These are phyloP conservation scores for Lottia gigantea DNA, from an alignment of 2,888 invertebrate species.

Conservation along the genomic window DNA sequence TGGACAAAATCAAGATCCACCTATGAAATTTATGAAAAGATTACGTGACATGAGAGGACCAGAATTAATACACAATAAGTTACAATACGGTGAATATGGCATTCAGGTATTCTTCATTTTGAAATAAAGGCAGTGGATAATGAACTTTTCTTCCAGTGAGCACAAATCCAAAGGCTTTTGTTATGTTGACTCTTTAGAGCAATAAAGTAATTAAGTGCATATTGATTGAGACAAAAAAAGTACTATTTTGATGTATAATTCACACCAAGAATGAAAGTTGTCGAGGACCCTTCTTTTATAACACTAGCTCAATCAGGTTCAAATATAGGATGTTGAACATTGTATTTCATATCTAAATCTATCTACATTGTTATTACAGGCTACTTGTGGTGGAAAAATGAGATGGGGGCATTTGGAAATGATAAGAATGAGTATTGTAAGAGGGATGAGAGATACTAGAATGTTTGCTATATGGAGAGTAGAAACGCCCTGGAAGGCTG, in stretches of 20 bases:
- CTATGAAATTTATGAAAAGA: conserved; percentile 87
- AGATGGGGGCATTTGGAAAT: conserved; percentile 87
- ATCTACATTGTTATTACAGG: conserved; percentile 71
- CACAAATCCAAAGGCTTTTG: too few relatives aligned
- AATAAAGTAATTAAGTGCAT: too few relatives aligned
- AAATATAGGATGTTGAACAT: too few relatives aligned
- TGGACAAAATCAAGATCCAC: conserved; percentile 71
- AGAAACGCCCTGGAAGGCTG: conserved; percentile 94
- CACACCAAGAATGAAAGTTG: too few relatives aligned
- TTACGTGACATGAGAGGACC: conserved; percentile 90
- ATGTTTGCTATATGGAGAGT: conserved; percentile 97
- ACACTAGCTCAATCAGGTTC: too few relatives aligned
- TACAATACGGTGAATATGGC: conserved; percentile 92
- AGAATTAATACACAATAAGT: conserved; percentile 83
- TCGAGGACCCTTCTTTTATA: too few relatives aligned
- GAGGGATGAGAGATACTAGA: conserved; percentile 80
- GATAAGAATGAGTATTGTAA: conserved; percentile 81
- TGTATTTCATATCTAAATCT: too few relatives aligned
- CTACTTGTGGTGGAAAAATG: conserved; percentile 85
- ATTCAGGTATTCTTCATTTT: conserved; percentile 78
- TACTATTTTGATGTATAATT: too few relatives aligned
- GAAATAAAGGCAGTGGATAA: too few relatives aligned
- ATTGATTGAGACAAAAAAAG: too few relatives aligned
- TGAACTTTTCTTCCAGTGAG: too few relatives aligned
- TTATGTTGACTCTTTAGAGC: too few relatives aligned